These are phyloP conservation scores for Polyergus mexicanus DNA, from an alignment of 1,140 invertebrate species.

Conservation along the genomic window DNA sequence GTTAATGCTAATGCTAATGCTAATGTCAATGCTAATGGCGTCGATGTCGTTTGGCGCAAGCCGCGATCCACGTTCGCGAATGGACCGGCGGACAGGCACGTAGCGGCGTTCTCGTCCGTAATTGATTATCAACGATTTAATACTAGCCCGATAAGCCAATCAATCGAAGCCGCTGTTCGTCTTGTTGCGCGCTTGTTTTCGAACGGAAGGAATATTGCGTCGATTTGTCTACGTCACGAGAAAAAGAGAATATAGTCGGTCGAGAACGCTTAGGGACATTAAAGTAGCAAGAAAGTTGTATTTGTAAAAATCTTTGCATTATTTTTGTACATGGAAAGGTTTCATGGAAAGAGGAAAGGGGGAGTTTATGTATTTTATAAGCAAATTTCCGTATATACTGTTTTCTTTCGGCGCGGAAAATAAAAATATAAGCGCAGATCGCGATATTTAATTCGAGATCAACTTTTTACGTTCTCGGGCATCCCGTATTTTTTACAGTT, in stretches of 20 bases:
- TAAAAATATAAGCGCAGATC: neutral
- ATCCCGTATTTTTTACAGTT: neutral
- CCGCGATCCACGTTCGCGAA: constrained; percentile 70
- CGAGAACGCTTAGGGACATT: neutral
- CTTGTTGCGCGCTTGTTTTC: constrained; percentile 44
- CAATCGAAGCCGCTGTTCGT: constrained; percentile 23
- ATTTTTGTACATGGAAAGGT: neutral
- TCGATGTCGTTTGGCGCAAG: constrained; percentile 68
- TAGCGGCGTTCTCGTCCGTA: constrained; percentile 61
- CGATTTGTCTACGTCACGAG: neutral
- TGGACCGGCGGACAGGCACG: constrained; percentile 66
- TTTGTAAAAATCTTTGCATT: neutral
- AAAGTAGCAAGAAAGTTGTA: neutral
- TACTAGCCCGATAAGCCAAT: constrained; percentile 75
- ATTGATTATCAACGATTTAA: constrained; percentile 80
- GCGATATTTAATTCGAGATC: neutral
- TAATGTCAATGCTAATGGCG: constrained; percentile 80
- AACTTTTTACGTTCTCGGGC: neutral
- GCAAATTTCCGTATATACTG: neutral
- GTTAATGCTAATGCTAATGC: constrained; percentile 82
- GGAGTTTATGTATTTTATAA: neutral
- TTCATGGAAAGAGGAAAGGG: neutral
- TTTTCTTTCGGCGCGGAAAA: neutral
- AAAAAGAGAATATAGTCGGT: neutral
- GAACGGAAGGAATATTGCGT: neutral